These are phyloP conservation scores for Danio tinwini DNA, from an alignment of 2,797 vertebrate genomes.

Conservation along the genomic window DNA sequence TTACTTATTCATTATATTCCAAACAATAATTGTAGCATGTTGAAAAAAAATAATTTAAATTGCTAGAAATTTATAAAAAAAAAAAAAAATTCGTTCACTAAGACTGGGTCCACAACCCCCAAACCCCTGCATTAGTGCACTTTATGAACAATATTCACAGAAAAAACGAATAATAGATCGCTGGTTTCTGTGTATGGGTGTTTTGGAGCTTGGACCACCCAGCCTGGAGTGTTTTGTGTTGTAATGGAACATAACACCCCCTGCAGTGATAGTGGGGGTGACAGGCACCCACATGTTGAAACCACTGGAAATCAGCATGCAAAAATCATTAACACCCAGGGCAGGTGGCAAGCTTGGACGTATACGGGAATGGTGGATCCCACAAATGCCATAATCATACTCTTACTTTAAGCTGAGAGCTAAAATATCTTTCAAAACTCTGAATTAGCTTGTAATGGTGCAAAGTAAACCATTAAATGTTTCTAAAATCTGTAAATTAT, in stretches of 20 bases:
- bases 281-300: slow-evolving; percentile 69
- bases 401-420: neutral
- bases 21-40: neutral
- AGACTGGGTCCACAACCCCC: neutral
- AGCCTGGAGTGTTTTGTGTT: slow-evolving; percentile 65
- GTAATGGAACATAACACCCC: slow-evolving; percentile 74
- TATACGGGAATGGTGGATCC: slow-evolving; percentile 49
- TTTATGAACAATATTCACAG: neutral
- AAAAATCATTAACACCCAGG: slow-evolving; percentile 74
- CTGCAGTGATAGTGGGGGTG: slow-evolving; percentile 60
- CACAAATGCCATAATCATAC: slow-evolving; percentile 32
- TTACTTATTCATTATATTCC: too few species aligned
- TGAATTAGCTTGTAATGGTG: slow-evolving; percentile 7
- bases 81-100: too few species aligned
- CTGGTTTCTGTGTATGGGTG: slow-evolving; percentile 37
- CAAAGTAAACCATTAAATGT: neutral
- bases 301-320: slow-evolving; percentile 70
- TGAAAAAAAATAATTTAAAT: neutral
- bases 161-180: slow-evolving; percentile 22
- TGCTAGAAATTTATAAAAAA: neutral
- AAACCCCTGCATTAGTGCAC: neutral
- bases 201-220: slow-evolving; percentile 71
- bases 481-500: neutral
- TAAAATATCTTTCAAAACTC: neutral
- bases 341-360: slow-evolving; percentile 59